Evolutionary conservation across 1,140 invertebrate genomes (phyloP), one percentile per base, ranked within the genome.

Genomic region (Heliconius eleuchia): DNA sequence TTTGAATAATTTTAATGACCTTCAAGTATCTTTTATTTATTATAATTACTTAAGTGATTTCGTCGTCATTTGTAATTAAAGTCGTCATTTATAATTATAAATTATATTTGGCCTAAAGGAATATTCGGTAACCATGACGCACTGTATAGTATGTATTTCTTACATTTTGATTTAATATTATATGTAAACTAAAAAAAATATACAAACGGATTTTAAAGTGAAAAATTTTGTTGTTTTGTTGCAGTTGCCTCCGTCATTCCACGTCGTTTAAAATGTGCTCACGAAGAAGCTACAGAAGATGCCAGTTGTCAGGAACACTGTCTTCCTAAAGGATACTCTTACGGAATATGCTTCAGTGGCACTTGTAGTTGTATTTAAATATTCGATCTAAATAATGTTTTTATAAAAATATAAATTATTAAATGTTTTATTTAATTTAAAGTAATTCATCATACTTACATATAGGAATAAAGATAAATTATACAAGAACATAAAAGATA

Each of bases 311-410:
- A 88, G 76, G 84, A 86, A 74, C 89, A 87, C 74, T 92, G 91
- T 72, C 78, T 92, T 13, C 89, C 87, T 39, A 92, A 92, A 82
- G 89, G 91, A 76, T 92, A 92, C 57, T 86, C 88, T 37, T 90
- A 88, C 78, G 91, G 91, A 7, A 81, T 94, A 30, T 94, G 91
- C 66, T 83, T 91, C 39, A 87, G 86, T 30, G 80, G 84, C 13
- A 89, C 83, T 37, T 94, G 92, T 79, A 91, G 86, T 82, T 93
- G 92, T 74, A 85, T 85, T 73, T 90, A 85, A 77, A 27, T 52
- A 52, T 77, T 23, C 1, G 4, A 9, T 5, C 13, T 46, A 46
- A 46, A 46, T 46, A 46, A 16, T 16, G 42, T 46, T 46, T 46
- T 46, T 46, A 4, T 46, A 46, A 46, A 46, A 46, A 46, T 46